Evolutionary conservation across 2,113 vertebrate species (phyloP).

Genomic region (Micronycteris hirsuta): DNA sequence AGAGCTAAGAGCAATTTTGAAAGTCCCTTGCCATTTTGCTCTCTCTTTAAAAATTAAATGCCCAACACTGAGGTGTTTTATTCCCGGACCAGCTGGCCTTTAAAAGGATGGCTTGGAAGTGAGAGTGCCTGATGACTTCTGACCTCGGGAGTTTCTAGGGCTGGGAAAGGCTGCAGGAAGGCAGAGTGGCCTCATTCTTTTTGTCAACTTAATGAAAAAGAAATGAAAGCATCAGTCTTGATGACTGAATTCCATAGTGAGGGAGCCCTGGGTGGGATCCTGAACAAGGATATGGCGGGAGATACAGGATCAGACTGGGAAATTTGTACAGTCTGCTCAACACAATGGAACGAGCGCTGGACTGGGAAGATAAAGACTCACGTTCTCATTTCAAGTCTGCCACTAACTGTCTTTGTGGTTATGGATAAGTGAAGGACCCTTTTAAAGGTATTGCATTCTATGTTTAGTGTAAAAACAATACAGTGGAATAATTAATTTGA

Average conservation of each 20-base stretch:
- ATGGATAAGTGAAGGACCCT: background rate
- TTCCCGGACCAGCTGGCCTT: conserved; percentile 46
- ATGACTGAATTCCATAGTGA: background rate
- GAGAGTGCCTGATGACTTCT: conserved; percentile 3
- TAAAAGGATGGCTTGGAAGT: conserved; percentile 20
- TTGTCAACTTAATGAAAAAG: conserved; percentile 56
- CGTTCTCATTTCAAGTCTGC: background rate
- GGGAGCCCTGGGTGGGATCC: background rate
- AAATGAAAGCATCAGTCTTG: conserved; percentile 22
- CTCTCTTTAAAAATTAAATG: conserved; percentile 66
- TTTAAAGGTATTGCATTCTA: background rate
- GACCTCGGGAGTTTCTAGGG: background rate
- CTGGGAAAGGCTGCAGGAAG: background rate
- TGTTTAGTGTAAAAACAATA: background rate
- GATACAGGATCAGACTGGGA: background rate
- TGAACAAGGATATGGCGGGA: background rate
- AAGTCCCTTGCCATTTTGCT: conserved; percentile 45
- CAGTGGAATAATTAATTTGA: background rate
- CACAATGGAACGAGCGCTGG: background rate
- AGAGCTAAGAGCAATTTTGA: conserved; percentile 33
- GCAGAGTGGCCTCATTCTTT: background rate
- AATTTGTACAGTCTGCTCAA: background rate
- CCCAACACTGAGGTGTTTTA: background rate
- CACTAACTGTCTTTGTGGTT: background rate
- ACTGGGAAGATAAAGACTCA: background rate